Percentiles rank a stretch among this genome's conserved stretches.
Conservation (phyloP, 2,113 vertebrate genomes). For the Turnix velox region DNA sequence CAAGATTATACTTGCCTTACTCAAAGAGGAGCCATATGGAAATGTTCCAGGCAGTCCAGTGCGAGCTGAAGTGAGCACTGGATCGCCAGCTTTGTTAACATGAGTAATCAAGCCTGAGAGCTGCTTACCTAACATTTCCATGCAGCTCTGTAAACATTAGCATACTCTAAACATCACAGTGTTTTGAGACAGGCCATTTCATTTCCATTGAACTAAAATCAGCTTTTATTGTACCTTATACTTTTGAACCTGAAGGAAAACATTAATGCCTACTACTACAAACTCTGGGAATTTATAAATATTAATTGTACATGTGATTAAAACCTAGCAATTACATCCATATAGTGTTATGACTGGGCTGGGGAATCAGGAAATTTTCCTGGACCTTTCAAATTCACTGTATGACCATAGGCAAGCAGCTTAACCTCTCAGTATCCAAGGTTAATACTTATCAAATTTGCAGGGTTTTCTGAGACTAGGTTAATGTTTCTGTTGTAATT, state of each 20-base stretch:
- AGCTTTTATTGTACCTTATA: not conserved
- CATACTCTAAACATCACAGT: not conserved
- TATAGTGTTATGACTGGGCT: not conserved
- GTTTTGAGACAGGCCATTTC: not conserved
- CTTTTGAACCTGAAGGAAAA: not conserved
- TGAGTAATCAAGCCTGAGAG: fast-evolving
- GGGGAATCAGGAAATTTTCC: not conserved
- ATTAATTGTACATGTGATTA: not conserved
- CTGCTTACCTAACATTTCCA: not conserved
- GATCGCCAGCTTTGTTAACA: not conserved
- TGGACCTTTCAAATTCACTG: not conserved
- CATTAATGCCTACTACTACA: not conserved
- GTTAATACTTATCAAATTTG: not conserved
- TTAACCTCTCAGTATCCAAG: not conserved
- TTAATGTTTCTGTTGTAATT: not conserved
- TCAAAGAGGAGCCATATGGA: not conserved
- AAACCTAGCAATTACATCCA: not conserved
- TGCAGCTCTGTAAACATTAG: not conserved
- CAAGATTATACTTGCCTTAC: not conserved
- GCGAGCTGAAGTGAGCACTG: not conserved
- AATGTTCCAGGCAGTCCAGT: not conserved
- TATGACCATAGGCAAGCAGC: not conserved
- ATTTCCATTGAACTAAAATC: not conserved
- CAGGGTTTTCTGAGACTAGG: not conserved
- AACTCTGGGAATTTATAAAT: not conserved